Evolutionary conservation across 2,113 vertebrate species (phyloP), one percentile per base, ranked within the genome.

Genomic region (Austrofundulus limnaeus): DNA sequence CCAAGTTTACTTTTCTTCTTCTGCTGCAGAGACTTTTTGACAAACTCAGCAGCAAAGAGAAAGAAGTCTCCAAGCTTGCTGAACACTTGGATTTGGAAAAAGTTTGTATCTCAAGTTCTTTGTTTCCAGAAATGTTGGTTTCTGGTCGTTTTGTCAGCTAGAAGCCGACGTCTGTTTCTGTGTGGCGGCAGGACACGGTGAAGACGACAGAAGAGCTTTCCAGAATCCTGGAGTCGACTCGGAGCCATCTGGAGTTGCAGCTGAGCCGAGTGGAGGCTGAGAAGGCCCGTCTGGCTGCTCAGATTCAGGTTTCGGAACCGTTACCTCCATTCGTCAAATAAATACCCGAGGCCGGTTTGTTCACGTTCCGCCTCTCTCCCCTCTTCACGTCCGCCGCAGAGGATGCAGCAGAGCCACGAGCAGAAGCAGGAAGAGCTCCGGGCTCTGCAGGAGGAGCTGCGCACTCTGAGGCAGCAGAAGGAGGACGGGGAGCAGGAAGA

Each of bases 241-340:
- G 90, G 20, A 87, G 81, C 13, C 93, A 91, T 52, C 85, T 97
- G 61, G 94, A 96, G 75, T 89, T 83, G 0, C 94, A 98, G 82
- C 80, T 98, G 57, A 87, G 82, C 24, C 88, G 71, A 81, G 91
- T 91, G 0, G 94, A 97, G 60, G 90, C 90, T 0, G 95, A 97
- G 57, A 96, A 94, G 72, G 78, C 76, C 56, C 91, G 84, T 0
- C 86, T 96, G 57, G 62, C 68, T 0, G 45, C 87, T 37, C 94
- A 95, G 84, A 90, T 96, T 34, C 87, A 93, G 93, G 96, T 97
- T 4, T 10, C n/a, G n/a, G n/a, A n/a, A n/a, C n/a, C n/a, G n/a
- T n/a, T n/a, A n/a, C n/a, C n/a, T n/a, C n/a, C n/a, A n/a, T n/a
- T n/a, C n/a, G n/a, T n/a, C n/a, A n/a, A n/a, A n/a, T n/a, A n/a